Percentiles rank a stretch among this genome's conserved stretches.
phyloP scores from a whole-genome alignment of 2,888 invertebrate species.

The Volucella bombylans region DNA sequence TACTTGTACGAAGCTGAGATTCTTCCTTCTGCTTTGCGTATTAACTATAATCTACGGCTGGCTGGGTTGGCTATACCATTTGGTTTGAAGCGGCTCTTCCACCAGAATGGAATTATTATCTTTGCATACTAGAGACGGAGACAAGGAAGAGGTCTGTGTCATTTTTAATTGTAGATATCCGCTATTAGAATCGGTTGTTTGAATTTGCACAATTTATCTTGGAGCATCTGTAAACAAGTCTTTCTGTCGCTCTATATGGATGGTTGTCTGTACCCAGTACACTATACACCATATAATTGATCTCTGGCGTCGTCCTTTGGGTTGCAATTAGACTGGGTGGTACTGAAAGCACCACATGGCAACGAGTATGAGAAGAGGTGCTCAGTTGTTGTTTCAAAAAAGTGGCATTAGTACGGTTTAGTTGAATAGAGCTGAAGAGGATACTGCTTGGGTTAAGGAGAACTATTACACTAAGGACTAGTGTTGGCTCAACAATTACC shows the following conservation, averaged over 20 bases:
- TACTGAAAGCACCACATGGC: slow-evolving; percentile 16
- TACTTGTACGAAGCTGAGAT: slow-evolving; percentile 23
- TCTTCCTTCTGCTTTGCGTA: slow-evolving; percentile 62
- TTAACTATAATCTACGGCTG: slow-evolving; percentile 66
- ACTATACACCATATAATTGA: slow-evolving; percentile 31
- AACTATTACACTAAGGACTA: no score
- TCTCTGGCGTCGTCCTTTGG: slow-evolving; percentile 61
- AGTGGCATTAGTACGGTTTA: slow-evolving; percentile 26
- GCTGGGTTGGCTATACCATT: slow-evolving; percentile 40
- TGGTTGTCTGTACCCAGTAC: slow-evolving; percentile 17
- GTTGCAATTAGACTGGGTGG: slow-evolving; percentile 65
- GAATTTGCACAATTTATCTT: slow-evolving; percentile 72
- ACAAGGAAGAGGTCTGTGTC: slow-evolving; percentile 60
- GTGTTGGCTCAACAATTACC: no score
- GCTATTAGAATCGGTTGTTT: slow-evolving; percentile 73
- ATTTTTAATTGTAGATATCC: slow-evolving; percentile 74
- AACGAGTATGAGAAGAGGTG: slow-evolving; percentile 6
- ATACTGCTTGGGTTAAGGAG: not conserved
- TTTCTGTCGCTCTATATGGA: slow-evolving; percentile 36
- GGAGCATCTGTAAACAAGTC: slow-evolving; percentile 57
- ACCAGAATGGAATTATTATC: slow-evolving; percentile 65
- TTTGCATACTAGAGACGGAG: slow-evolving; percentile 17
- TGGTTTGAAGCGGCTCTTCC: slow-evolving; percentile 57
- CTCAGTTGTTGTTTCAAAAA: slow-evolving; percentile 12
- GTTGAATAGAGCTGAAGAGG: not conserved